Percentiles rank a stretch among this genome's conserved stretches.
These are phyloP conservation scores for Heliconius cydno DNA, from an alignment of 2,888 invertebrate genomes.

Conservation along the genomic window DNA sequence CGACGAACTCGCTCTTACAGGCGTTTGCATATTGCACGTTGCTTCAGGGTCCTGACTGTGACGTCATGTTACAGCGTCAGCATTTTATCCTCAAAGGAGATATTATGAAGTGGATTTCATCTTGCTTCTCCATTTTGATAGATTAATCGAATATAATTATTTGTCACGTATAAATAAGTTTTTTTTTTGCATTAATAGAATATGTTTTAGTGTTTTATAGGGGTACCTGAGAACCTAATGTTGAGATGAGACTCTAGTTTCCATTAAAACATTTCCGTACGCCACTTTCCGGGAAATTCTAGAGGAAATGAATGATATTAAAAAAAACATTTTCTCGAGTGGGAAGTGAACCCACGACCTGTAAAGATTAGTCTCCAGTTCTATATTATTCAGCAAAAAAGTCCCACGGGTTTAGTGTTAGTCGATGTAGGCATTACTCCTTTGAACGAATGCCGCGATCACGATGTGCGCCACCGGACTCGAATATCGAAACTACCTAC, in stretches of 20 bases:
- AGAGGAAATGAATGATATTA: too few species aligned
- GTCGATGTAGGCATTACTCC: constrained; percentile 31
- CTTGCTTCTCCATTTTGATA: not conserved
- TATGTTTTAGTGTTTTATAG: too few species aligned
- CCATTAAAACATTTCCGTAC: too few species aligned
- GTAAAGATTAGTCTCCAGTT: not conserved
- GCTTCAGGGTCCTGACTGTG: constrained; percentile 35
- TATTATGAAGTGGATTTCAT: constrained; percentile 38
- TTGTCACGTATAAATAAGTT: not conserved
- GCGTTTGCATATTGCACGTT: constrained; percentile 38
- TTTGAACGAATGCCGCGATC: constrained; percentile 39
- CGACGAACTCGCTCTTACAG: constrained; percentile 36
- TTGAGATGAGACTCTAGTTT: too few species aligned
- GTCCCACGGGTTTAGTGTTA: constrained; percentile 42
- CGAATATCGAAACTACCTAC: constrained; percentile 40
- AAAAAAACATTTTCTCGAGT: fast-evolving
- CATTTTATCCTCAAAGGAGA: constrained; percentile 35
- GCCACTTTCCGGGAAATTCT: too few species aligned
- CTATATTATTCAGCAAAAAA: not conserved
- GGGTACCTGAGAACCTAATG: too few species aligned
- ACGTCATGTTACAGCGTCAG: constrained; percentile 31
- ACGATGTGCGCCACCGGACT: constrained; percentile 32
- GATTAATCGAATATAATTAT: not conserved
- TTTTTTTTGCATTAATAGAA: too few species aligned
- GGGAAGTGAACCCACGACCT: too few species aligned